A percentile compares a stretch with the other conserved stretches of the same genome.
Evolutionary conservation across 2,113 vertebrate species (phyloP).

Genomic region (Indicator indicator): DNA sequence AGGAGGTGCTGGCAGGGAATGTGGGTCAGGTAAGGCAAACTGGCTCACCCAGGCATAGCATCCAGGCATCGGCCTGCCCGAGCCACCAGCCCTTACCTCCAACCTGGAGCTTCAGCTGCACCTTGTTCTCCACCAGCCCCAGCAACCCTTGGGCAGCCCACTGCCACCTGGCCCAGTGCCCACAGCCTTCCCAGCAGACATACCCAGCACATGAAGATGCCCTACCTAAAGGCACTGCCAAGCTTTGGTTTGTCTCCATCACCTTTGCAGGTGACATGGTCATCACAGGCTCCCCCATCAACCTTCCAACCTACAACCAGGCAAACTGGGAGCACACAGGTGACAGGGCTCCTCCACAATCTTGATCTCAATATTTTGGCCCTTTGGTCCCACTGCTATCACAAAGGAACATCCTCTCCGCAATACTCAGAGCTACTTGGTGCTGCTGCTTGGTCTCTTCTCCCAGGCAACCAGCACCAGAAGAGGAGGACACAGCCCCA

Average conservation of each 20-base stretch:
- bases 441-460: too few species aligned
- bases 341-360: not conserved
- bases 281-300: not conserved
- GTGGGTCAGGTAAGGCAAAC: not conserved
- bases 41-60: not conserved
- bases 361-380: not conserved
- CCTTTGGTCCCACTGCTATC: not conserved
- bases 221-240: not conserved
- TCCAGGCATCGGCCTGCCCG: rapidly evolving
- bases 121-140: not conserved
- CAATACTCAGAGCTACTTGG: not conserved
- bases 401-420: not conserved
- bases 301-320: rapidly evolving
- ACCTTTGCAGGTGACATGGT: rapidly evolving
- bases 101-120: not conserved
- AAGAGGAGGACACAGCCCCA: too few species aligned
- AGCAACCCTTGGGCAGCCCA: not conserved
- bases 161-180: not conserved
- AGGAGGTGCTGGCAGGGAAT: not conserved
- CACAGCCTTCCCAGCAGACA: not conserved
- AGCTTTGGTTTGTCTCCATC: not conserved
- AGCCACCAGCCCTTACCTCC: not conserved
- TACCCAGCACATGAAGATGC: rapidly evolving
- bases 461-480: too few species aligned
- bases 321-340: not conserved